A percentile compares a stretch with the other conserved stretches of the same genome.
phyloP scores from a whole-genome alignment of 2,888 invertebrate genomes.

The Cancer borealis region DNA sequence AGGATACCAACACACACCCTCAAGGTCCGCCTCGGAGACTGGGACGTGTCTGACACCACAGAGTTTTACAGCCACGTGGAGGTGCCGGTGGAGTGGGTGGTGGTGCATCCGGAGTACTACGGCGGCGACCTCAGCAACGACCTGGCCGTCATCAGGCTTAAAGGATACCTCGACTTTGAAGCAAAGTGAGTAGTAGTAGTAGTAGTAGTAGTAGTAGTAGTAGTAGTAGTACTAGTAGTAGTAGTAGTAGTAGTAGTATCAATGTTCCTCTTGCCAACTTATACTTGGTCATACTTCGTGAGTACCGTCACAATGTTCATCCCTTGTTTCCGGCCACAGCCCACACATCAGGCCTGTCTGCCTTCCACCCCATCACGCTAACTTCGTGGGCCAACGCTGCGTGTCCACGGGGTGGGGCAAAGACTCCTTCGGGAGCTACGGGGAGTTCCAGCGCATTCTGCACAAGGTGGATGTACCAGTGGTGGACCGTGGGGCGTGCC shows the following conservation, averaged over 20 bases:
- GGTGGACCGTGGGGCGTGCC: conserved; percentile 88
- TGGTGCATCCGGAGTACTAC: conserved; percentile 92
- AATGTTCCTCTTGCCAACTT: background rate
- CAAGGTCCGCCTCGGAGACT: conserved; percentile 93
- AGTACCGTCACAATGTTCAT: background rate
- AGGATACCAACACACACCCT: conserved; percentile 91
- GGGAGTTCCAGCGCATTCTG: conserved; percentile 94
- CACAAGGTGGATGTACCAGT: conserved; percentile 96
- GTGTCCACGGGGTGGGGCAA: conserved; percentile 99
- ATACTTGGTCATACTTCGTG: background rate
- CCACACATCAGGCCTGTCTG: conserved; percentile 96
- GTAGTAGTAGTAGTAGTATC: too few species aligned
- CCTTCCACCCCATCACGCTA: conserved; percentile 90
- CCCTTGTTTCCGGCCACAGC: conserved; percentile 80
- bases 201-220: background rate
- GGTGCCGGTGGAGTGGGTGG: conserved; percentile 89
- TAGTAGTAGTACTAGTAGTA: too few species aligned
- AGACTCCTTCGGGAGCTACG: conserved; percentile 94
- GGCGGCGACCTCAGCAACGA: conserved; percentile 97
- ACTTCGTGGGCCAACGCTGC: conserved; percentile 90
- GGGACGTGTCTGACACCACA: conserved; percentile 96
- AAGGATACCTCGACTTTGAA: conserved; percentile 88
- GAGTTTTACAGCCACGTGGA: conserved; percentile 96
- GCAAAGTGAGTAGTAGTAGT: conserved; percentile 78
- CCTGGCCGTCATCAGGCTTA: conserved; percentile 91